A percentile compares a stretch with the other conserved stretches of the same genome.
Evolutionary conservation across 2,113 vertebrate species (phyloP).

Genomic region (Sander vitreus): DNA sequence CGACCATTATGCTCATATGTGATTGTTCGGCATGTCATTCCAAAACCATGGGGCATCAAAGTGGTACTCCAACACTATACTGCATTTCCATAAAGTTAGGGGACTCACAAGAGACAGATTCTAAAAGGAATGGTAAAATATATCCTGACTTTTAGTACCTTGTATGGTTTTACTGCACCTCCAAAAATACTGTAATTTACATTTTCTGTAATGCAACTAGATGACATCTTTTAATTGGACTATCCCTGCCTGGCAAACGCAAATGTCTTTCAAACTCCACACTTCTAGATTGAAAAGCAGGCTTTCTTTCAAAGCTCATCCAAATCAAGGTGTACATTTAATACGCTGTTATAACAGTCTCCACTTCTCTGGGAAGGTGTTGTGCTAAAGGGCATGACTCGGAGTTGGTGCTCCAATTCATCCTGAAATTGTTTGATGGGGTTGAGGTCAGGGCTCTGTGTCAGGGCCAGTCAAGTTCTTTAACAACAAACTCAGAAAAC

Average conservation of each 20-base stretch:
- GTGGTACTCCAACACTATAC: neutral
- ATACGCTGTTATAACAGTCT: neutral
- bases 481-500: neutral
- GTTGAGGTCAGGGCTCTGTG: conserved; percentile 16
- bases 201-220: neutral
- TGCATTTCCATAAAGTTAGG: neutral
- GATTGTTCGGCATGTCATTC: neutral
- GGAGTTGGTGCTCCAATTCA: conserved; percentile 13
- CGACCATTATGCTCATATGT: neutral
- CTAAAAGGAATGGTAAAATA: neutral
- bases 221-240: neutral
- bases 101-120: neutral
- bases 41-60: neutral
- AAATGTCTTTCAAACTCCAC: neutral
- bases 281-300: neutral
- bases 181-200: neutral
- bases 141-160: neutral
- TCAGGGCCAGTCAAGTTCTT: conserved; percentile 9
- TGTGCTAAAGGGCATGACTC: neutral
- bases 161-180: neutral
- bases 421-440: conserved; percentile 15
- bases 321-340: conserved; percentile 1
- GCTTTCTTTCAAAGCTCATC: neutral
- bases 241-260: neutral
- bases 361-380: neutral